A percentile compares a stretch with the other conserved stretches of the same genome.
phyloP scores from a whole-genome alignment of 2,113 vertebrate genomes.

The Antidorcas marsupialis region DNA sequence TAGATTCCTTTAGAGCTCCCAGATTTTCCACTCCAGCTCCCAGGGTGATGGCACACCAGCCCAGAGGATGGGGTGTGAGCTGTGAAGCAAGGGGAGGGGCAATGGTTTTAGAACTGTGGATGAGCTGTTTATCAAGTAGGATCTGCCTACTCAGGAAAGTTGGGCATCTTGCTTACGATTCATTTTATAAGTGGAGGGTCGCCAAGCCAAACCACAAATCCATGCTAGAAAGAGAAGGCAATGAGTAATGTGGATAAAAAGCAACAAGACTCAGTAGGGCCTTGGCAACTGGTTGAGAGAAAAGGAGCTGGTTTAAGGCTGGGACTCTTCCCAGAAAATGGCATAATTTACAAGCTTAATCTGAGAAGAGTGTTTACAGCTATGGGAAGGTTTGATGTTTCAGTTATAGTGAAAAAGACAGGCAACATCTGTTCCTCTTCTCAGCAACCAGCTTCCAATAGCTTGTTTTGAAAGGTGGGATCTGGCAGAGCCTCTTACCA shows the following conservation, averaged over 20 bases:
- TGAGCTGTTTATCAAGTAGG: background rate
- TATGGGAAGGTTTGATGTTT: conserved; percentile 25
- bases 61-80: background rate
- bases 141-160: background rate
- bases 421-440: conserved; percentile 30
- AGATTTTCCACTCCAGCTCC: background rate
- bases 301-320: conserved; percentile 21
- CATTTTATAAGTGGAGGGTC: background rate
- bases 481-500: background rate
- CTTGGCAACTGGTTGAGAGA: conserved; percentile 5
- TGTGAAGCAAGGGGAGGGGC: too few species aligned
- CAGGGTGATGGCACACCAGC: background rate
- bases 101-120: background rate
- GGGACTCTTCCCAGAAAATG: conserved; percentile 48
- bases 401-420: background rate
- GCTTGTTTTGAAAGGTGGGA: conserved; percentile 12
- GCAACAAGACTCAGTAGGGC: background rate
- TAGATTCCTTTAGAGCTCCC: background rate
- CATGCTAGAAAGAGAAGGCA: background rate
- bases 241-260: conserved; percentile 44
- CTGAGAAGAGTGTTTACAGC: conserved; percentile 46
- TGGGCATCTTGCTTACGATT: background rate
- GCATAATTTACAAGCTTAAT: conserved; percentile 37
- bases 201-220: conserved; percentile 40
- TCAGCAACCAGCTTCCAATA: background rate